Conservation (phyloP, 2,888 invertebrate species). For the Amphipyra tragopoginis region DNA sequence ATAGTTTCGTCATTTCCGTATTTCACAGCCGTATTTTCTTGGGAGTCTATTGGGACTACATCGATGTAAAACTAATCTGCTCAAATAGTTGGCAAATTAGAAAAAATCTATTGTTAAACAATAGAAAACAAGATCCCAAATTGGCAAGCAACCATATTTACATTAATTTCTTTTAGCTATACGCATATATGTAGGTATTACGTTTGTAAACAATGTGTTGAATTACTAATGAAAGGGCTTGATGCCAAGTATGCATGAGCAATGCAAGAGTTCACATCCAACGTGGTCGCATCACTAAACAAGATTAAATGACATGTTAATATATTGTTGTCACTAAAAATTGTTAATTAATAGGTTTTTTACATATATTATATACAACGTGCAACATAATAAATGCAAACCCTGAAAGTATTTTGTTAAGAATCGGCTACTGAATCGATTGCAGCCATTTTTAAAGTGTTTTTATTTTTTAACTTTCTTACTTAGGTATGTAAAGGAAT, state of each 20-base stretch:
- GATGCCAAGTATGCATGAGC: conserved; percentile 34
- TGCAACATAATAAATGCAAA: too few species aligned
- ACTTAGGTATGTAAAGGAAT: too few species aligned
- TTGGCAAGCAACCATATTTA: conserved; percentile 4
- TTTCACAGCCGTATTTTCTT: too few species aligned
- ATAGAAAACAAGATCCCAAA: neutral
- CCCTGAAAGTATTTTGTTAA: too few species aligned
- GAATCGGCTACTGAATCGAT: too few species aligned
- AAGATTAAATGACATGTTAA: conserved; percentile 1
- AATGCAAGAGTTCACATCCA: conserved; percentile 7
- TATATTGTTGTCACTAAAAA: conserved; percentile 2
- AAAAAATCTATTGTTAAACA: conserved; percentile 1
- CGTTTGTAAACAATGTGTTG: conserved; percentile 31
- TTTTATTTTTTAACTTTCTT: too few species aligned
- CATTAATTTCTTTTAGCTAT: conserved; percentile 5
- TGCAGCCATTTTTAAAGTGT: too few species aligned
- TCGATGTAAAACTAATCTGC: too few species aligned
- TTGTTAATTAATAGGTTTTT: neutral
- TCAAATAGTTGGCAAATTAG: too few species aligned
- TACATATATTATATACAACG: too few species aligned
- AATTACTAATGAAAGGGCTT: conserved; percentile 33
- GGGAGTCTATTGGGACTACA: too few species aligned
- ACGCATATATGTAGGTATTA: neutral
- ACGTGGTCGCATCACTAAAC: conserved; percentile 9
- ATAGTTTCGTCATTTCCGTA: too few species aligned